phyloP scores from a whole-genome alignment of 2,888 invertebrate species.

The Orthosia incerta region DNA sequence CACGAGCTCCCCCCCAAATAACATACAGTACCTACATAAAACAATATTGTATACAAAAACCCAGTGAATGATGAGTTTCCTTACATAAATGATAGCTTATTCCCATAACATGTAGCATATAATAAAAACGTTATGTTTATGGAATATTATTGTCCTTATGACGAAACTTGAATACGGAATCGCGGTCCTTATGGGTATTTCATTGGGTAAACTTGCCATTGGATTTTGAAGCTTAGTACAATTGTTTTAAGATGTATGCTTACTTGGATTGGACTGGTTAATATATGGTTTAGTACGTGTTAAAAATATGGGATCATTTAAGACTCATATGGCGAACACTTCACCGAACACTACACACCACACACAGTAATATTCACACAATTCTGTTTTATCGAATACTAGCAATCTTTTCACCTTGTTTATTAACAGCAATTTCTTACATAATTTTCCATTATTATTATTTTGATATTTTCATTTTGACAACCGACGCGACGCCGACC shows the following conservation, averaged over 20 bases:
- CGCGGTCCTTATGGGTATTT: conserved; percentile 56
- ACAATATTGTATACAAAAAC: conserved; percentile 28
- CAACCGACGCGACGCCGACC: too few relatives aligned
- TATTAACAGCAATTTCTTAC: too few relatives aligned
- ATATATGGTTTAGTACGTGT: conserved; percentile 54
- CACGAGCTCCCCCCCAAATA: not conserved
- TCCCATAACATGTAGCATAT: conserved; percentile 56
- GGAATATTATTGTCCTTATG: conserved; percentile 69
- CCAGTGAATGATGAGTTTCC: conserved; percentile 35
- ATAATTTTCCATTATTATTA: too few relatives aligned
- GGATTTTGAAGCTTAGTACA: conserved; percentile 22
- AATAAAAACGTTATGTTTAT: conserved; percentile 69
- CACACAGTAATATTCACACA: too few relatives aligned
- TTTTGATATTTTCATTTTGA: too few relatives aligned
- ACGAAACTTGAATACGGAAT: conserved; percentile 69
- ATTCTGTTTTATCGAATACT: too few relatives aligned
- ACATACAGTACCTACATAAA: conserved; percentile 26
- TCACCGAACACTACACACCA: too few relatives aligned
- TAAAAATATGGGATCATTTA: conserved; percentile 56
- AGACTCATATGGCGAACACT: conserved; percentile 27
- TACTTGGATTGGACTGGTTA: not conserved
- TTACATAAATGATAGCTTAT: conserved; percentile 53
- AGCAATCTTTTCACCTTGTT: too few relatives aligned
- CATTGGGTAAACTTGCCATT: conserved; percentile 25
- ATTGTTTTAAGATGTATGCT: conserved; percentile 7